These are phyloP conservation scores for Brachionus plicatilis DNA, from an alignment of 1,140 invertebrate genomes.

Conservation along the genomic window DNA sequence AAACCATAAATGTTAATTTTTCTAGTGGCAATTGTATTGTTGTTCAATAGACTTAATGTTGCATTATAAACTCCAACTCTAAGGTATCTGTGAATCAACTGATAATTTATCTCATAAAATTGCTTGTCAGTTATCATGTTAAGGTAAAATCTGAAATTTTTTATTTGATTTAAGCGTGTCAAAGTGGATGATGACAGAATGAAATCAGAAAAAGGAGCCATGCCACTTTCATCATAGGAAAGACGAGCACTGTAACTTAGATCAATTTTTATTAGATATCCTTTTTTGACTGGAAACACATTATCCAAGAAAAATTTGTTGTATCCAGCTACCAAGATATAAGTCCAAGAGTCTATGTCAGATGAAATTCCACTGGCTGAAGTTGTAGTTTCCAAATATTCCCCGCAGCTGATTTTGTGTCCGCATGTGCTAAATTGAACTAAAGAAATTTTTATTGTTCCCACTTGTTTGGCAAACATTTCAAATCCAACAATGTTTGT, in stretches of 20 bases:
- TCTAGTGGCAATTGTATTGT: neutral
- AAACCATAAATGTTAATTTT: neutral
- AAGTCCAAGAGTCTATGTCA: neutral
- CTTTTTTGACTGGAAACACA: neutral
- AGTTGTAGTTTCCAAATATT: neutral
- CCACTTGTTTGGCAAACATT: neutral
- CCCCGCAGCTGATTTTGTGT: neutral
- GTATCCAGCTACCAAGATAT: neutral
- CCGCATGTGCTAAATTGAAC: neutral
- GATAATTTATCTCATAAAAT: neutral
- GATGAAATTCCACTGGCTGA: too few species aligned
- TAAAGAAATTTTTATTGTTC: neutral
- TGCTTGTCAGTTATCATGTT: neutral
- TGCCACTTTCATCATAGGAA: neutral
- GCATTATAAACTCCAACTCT: neutral
- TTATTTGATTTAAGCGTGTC: neutral
- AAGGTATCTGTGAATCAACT: neutral
- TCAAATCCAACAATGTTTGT: neutral
- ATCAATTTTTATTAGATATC: neutral
- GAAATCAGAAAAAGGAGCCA: neutral
- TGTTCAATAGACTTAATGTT: neutral
- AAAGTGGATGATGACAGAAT: neutral
- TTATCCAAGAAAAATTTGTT: neutral
- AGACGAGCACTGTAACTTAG: neutral
- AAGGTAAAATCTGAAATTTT: slow-evolving; percentile 20